Conservation (phyloP, 2,113 vertebrate genomes). For the Machaerirhynchus nigripectus region DNA sequence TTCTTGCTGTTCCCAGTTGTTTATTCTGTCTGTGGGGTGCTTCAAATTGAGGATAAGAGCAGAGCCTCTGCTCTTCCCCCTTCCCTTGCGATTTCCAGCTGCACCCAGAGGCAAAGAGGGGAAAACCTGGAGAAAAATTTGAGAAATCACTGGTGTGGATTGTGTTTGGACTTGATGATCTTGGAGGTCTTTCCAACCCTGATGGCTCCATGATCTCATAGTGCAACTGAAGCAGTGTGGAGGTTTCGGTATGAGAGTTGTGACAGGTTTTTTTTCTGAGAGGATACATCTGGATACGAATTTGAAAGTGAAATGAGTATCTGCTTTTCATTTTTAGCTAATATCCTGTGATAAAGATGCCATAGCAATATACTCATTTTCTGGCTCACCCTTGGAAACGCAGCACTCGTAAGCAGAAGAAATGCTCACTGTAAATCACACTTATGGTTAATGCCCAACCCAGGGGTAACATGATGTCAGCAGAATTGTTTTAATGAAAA, state of each 20-base stretch:
- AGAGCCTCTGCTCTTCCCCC: neutral
- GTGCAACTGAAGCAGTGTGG: neutral
- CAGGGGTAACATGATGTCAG: conserved; percentile 26
- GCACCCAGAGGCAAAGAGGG: neutral
- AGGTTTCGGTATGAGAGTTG: neutral
- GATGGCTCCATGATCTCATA: neutral
- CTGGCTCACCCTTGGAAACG: neutral
- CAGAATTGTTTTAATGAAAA: conserved; percentile 43
- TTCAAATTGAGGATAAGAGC: neutral
- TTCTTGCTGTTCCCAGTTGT: neutral
- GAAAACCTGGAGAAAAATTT: neutral
- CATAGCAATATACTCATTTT: neutral
- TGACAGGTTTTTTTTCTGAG: neutral
- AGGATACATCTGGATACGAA: neutral
- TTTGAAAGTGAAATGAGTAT: neutral
- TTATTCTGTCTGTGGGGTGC: neutral
- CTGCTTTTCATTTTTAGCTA: neutral
- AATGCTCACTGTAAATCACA: neutral
- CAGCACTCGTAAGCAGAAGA: neutral
- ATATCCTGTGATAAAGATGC: neutral
- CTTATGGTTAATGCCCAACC: neutral
- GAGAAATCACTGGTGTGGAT: neutral
- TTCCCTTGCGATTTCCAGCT: neutral
- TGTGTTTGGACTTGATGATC: neutral
- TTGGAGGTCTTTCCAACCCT: neutral